Conservation (phyloP, 2,888 invertebrate species). For the Cataglyphis albicans region DNA sequence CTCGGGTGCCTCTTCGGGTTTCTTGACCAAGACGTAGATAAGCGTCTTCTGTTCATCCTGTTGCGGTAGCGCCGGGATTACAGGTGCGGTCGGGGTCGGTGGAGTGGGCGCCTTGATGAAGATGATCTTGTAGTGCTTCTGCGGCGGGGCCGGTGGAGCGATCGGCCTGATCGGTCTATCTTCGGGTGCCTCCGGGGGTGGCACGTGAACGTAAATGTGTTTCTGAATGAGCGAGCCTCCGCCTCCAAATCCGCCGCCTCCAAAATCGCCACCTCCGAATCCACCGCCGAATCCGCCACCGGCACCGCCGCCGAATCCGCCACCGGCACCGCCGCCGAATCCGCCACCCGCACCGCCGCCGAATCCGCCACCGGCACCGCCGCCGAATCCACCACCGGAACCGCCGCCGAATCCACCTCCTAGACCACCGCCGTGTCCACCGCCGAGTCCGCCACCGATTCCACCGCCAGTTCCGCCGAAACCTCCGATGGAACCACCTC, state of each 20-base stretch:
- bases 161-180: constrained; percentile 90
- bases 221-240: constrained; percentile 91
- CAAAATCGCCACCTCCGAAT: constrained; percentile 64
- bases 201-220: constrained; percentile 96
- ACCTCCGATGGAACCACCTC: constrained; percentile 73
- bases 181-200: constrained; percentile 93
- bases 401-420: constrained; percentile 77
- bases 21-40: constrained; percentile 95
- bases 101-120: constrained; percentile 96
- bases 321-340: constrained; percentile 69
- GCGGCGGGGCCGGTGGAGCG: constrained; percentile 90
- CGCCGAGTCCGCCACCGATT: constrained; percentile 77
- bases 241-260: constrained; percentile 77
- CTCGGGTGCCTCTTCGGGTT: constrained; percentile 94
- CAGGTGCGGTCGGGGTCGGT: constrained; percentile 93
- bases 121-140: constrained; percentile 96
- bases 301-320: constrained; percentile 68
- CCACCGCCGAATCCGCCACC: constrained; percentile 70
- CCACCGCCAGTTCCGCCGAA: constrained; percentile 75
- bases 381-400: constrained; percentile 62
- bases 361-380: constrained; percentile 64
- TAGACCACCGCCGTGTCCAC: constrained; percentile 74
- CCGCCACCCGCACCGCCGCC: constrained; percentile 72
- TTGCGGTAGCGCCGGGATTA: constrained; percentile 91
- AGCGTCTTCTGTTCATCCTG: constrained; percentile 96